Evolutionary conservation across 1,140 invertebrate species (phyloP).

Genomic region (Metopolophium dirhodum): DNA sequence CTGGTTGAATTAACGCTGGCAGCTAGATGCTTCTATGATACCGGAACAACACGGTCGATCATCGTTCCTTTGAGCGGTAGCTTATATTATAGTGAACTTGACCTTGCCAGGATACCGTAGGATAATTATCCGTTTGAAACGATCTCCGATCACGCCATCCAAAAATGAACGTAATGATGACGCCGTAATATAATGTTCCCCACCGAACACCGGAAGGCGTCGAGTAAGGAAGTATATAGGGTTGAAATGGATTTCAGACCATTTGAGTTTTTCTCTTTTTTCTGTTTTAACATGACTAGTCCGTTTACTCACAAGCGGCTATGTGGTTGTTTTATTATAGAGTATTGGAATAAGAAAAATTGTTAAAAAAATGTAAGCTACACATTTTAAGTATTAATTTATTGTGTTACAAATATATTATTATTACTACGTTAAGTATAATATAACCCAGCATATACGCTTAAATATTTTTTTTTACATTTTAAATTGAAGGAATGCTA

Average conservation of each 20-base stretch:
- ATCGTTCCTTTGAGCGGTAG: neutral
- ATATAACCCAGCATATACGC: neutral
- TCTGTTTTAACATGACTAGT: neutral
- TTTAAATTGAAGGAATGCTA: neutral
- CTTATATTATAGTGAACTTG: neutral
- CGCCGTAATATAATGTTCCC: neutral
- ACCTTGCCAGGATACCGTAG: neutral
- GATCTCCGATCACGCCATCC: neutral
- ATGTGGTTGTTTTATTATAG: neutral
- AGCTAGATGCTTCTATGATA: neutral
- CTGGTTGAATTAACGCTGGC: neutral
- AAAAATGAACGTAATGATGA: neutral
- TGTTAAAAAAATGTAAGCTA: neutral
- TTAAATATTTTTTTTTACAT: neutral
- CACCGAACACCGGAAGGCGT: neutral
- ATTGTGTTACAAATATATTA: neutral
- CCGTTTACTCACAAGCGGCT: neutral
- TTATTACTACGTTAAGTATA: neutral
- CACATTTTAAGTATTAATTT: neutral
- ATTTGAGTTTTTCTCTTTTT: neutral
- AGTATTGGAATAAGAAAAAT: neutral
- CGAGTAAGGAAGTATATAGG: neutral
- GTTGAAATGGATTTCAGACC: neutral
- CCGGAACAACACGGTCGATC: neutral
- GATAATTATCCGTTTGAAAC: neutral